A percentile compares a stretch with the other conserved stretches of the same genome.
Conservation (phyloP, 2,888 invertebrate species). For the Phaonia tiefii region DNA sequence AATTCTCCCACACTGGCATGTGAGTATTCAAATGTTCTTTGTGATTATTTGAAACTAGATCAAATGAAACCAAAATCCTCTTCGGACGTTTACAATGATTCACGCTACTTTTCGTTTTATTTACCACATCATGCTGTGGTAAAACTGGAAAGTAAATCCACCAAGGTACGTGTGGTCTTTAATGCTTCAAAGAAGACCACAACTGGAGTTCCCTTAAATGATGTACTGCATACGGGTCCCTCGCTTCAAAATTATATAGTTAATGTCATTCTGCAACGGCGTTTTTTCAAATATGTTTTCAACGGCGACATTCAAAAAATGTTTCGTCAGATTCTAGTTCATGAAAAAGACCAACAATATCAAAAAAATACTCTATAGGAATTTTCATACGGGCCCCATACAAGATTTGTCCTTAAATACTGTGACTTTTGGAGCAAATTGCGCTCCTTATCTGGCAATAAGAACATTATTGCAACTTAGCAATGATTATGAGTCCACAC, state of each 20-base stretch:
- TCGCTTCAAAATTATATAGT: constrained; percentile 59
- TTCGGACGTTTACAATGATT: neutral
- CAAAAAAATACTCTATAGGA: too few species aligned
- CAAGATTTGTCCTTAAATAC: neutral
- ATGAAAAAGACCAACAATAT: too few species aligned
- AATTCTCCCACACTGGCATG: neutral
- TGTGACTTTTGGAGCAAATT: constrained; percentile 12
- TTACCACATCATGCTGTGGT: too few species aligned
- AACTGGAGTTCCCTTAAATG: too few species aligned
- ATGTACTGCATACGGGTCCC: too few species aligned
- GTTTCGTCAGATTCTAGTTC: constrained; percentile 30
- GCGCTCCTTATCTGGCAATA: constrained; percentile 3
- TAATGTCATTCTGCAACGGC: constrained; percentile 37
- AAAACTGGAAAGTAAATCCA: too few species aligned
- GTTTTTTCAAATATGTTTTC: constrained; percentile 21
- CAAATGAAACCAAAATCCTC: neutral
- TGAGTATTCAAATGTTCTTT: too few species aligned
- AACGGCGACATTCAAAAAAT: constrained; percentile 32
- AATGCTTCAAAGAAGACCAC: too few species aligned
- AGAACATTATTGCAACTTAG: constrained; percentile 1
- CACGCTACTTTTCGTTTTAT: constrained; percentile 1
- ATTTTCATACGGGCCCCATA: too few species aligned
- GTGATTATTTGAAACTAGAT: neutral
- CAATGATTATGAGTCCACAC: neutral
- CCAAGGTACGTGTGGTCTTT: too few species aligned